Conservation (phyloP, 2,888 invertebrate genomes). For the Corbicula japonica region DNA sequence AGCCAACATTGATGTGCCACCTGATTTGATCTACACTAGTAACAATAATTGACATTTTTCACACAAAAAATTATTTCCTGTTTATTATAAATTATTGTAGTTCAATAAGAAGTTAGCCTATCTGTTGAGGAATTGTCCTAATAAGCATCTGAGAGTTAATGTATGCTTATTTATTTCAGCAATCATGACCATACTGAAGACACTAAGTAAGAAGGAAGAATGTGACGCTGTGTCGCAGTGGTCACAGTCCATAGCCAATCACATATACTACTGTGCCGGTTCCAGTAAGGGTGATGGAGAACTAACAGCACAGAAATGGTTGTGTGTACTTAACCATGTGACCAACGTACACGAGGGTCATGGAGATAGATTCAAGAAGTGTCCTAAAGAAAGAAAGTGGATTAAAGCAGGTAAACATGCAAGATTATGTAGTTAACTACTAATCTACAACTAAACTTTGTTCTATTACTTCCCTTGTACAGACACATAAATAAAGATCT, state of each 20-base stretch:
- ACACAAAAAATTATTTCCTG: too few relatives aligned
- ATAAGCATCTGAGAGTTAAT: too few relatives aligned
- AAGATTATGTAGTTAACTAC: too few relatives aligned
- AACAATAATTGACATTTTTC: too few relatives aligned
- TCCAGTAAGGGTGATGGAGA: slow-evolving; percentile 54
- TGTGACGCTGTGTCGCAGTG: slow-evolving; percentile 1
- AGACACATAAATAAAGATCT: background rate
- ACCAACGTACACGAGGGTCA: slow-evolving; percentile 57
- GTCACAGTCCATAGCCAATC: slow-evolving; percentile 24
- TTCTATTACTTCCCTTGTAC: background rate
- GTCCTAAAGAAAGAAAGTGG: slow-evolving; percentile 47
- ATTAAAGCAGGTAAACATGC: slow-evolving; percentile 49
- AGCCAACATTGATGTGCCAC: too few relatives aligned
- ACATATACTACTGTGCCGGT: slow-evolving; percentile 49
- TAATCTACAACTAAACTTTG: too few relatives aligned
- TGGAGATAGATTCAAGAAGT: slow-evolving; percentile 48
- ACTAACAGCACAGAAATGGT: slow-evolving; percentile 58
- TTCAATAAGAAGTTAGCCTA: too few relatives aligned
- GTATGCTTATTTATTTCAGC: background rate
- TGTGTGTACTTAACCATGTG: slow-evolving; percentile 62
- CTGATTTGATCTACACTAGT: too few relatives aligned
- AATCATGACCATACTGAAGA: background rate
- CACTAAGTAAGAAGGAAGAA: slow-evolving; percentile 1
- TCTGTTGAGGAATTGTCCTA: too few relatives aligned
- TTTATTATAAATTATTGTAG: too few relatives aligned